Evolutionary conservation across 2,113 vertebrate species (phyloP), one percentile per base, ranked within the genome.

Genomic region (Tor tambroides): DNA sequence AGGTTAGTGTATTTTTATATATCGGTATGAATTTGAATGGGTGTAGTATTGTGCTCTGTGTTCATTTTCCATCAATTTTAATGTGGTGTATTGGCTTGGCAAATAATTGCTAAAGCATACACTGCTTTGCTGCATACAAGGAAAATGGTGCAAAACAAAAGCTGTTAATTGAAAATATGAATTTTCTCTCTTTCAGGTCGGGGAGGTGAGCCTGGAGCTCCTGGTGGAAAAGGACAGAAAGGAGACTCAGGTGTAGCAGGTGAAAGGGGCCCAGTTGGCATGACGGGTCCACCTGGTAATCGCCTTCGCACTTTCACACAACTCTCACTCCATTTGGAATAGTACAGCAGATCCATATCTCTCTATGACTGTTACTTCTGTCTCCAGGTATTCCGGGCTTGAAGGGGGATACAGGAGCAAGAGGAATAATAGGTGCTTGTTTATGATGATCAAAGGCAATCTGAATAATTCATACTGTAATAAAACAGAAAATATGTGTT

Each of bases 391-490:
- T 6, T 17, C 12, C 51, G 6, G 88, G 88, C 69, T 38, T 54
- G 6, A 89, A 89, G 15, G 88, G 88, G 10, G 81, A 84, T 63
- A 56, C 43, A 65, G 88, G 88, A 75, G 38, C 26, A 14, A 51
- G 4, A 19, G 88, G 88, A 72, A 0, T 8, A 63, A 63, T 5
- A 83, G 87, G 87, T 86, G n/a, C 61, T 28, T 72, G 11, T 77
- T 78, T 21, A 69, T 10, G 12, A 21, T 71, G 41, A 12, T 84
- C 11, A 84, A 84, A 71, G 35, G 4, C 5, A 30, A 59, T 3
- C 46, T 10, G 69, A 49, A 61, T 30, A 35, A 21, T 30, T 49
- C 7, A 23, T 46, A 43, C 35, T 0, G 1, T 7, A 75, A 75
- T 43, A n/a, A 75, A 43, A 43, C 35, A 75, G 1, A n/a, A 43